Evolutionary conservation across 2,888 invertebrate genomes (phyloP), one percentile per base, ranked within the genome.

Genomic region (Cetonia aurata): DNA sequence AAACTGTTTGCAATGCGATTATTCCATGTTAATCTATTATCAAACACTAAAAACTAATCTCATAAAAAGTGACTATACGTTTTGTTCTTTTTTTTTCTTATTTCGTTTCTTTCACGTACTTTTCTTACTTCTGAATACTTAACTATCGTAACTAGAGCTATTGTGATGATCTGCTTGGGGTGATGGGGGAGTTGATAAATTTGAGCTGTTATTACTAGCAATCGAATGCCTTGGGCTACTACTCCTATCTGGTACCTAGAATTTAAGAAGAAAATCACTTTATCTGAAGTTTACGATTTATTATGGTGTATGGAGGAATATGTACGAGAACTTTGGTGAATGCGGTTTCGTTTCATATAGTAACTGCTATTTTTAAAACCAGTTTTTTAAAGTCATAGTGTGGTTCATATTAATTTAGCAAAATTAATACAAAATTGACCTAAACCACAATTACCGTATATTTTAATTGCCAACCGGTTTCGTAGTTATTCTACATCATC

Each of bases 161-260:
- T 89, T 88, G 78, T 87, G 87, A 78, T 89, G 89, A 81, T 89
- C 90, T 73, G 89, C 88, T 77, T 89, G 89, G 71, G 90, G 90
- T 79, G 90, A 90, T 57, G 91, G 91, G 62, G 92, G 92, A 56
- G 91, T 91, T 75, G 91, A 91, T 77, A 91, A 87, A 83, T 91
- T 91, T 78, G 91, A 91, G 85, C 91, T 92, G 82, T 91, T 91
- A 84, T 91, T 91, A 73, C 92, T 92, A 71, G 91, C 91, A 79
- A 92, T 89, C 70, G 92, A 92, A 82, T 91, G 91, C 71, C 92
- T 87, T 52, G 91, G 91, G 82, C 90, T 91, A 71, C 81, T 90
- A 72, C 82, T 90, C 76, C 83, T 82, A 75, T 85, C 85, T 12
- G 83, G 82, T 59, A 80, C 83, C 85, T 85, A 60, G 13, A 62